These are phyloP conservation scores for Pachycephus smyrnensis DNA, from an alignment of 2,888 invertebrate genomes.

Conservation along the genomic window DNA sequence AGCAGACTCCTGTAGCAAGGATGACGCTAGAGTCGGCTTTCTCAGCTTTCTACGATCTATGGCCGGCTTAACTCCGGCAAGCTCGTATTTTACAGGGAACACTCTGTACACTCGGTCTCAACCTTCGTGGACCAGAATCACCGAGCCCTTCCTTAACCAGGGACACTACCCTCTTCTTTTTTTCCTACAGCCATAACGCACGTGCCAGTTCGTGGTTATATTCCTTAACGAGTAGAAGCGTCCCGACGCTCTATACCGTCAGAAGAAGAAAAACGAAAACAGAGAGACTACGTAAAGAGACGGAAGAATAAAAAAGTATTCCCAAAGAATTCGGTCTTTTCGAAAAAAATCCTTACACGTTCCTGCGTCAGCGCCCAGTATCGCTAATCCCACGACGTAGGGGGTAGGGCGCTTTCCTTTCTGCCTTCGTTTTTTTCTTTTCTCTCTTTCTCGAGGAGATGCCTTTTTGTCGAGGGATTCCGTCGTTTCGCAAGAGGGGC, in stretches of 20 bases:
- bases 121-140: slow-evolving; percentile 21
- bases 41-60: slow-evolving; percentile 55
- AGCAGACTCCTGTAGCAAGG: slow-evolving; percentile 49
- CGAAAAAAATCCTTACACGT: neutral
- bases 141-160: neutral
- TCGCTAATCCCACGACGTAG: neutral
- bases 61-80: slow-evolving; percentile 54
- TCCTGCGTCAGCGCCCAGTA: neutral
- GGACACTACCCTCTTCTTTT: neutral
- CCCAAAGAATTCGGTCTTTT: neutral
- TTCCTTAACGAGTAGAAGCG: neutral
- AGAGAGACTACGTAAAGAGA: neutral
- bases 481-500: slow-evolving; percentile 28
- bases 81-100: slow-evolving; percentile 53
- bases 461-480: slow-evolving; percentile 14
- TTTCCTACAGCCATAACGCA: neutral
- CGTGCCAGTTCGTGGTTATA: neutral
- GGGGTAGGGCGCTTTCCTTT: slow-evolving; percentile 2
- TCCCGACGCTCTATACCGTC: neutral
- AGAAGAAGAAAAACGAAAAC: neutral
- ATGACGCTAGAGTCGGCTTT: slow-evolving; percentile 32
- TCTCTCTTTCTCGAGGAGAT: slow-evolving; percentile 1
- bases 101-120: slow-evolving; percentile 19
- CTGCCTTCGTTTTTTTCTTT: slow-evolving; percentile 12
- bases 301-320: neutral